A percentile compares a stretch with the other conserved stretches of the same genome.
phyloP scores from a whole-genome alignment of 1,140 invertebrate species.

The Himalopsyche phryganea region DNA sequence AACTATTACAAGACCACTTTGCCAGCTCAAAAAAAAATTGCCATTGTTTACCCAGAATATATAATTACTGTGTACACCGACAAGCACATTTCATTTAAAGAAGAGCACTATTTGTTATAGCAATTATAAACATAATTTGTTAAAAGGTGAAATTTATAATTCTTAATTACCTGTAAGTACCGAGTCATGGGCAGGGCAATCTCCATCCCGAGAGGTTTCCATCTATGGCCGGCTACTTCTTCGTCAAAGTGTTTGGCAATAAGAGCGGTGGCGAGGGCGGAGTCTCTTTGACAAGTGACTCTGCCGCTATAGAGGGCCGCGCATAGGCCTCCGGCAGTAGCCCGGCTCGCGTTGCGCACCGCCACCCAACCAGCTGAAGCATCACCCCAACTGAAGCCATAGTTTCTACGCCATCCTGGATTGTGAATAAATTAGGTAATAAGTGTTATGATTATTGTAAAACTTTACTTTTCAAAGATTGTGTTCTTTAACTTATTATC shows the following conservation, averaged over 20 bases:
- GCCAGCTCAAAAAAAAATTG: no score
- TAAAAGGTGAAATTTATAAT: no score
- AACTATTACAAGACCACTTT: no score
- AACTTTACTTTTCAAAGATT: no score
- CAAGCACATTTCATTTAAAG: no score
- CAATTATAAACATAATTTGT: no score
- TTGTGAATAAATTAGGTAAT: no score
- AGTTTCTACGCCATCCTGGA: slow-evolving; percentile 28
- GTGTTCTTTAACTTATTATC: no score
- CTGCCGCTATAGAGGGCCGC: slow-evolving; percentile 19
- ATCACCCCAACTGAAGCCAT: slow-evolving; percentile 31
- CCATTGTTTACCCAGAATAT: no score
- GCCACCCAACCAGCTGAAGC: slow-evolving; percentile 15
- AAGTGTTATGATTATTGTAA: no score
- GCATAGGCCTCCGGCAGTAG: slow-evolving; percentile 14
- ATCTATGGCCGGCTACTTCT: slow-evolving; percentile 25
- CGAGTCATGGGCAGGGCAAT: slow-evolving; percentile 24
- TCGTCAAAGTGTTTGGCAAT: slow-evolving; percentile 28
- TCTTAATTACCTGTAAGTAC: slow-evolving; percentile 25
- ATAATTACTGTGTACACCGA: no score
- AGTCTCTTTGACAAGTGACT: slow-evolving; percentile 24
- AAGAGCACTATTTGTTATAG: no score
- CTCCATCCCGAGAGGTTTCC: slow-evolving; percentile 31
- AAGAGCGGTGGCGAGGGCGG: slow-evolving; percentile 6
- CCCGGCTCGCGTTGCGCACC: slow-evolving; percentile 8